Evolutionary conservation across 2,888 invertebrate species (phyloP), one percentile per base, ranked within the genome.

Genomic region (Drosophila crucigera): DNA sequence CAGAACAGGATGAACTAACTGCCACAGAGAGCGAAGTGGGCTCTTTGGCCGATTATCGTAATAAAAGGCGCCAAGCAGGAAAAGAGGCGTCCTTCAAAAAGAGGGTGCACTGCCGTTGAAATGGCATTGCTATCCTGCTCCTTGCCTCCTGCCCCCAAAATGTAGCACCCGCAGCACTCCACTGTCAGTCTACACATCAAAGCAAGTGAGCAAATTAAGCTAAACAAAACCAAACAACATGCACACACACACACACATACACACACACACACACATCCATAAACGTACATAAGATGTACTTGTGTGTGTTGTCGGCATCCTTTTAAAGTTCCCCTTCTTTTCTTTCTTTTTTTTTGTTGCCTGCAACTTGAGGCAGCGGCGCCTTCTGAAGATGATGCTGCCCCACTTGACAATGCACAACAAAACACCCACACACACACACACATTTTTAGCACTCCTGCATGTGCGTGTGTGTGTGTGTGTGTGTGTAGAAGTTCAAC

Each of bases 161-260:
- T 59, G 59, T 35, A 11, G 11, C 56, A 59, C 55, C 49, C 55
- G 52, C 62, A 77, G 50, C 64, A 63, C n/a, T 28, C 28, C 56
- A 30, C n/a, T 39, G 56, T 30, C 65, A 67, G 70, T 66, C 73
- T 59, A 85, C 84, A 90, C 85, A 90, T 85, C 85, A 85, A 85
- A 85, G 85, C 91, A 78, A 89, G 84, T 89, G 84, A 73, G 75
- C 91, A 85, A 85, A 85, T 85, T 90, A 85, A 86, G 85, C 85
- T 90, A 89, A 85, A 80, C 91, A 89, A 85, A 85, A 89, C 89
- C 86, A 78, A 85, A 83, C 83, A 88, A 63, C 49, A 55, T 39
- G 54, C 72, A 66, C 47, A 56, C 56, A 56, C 60, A 49, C 50
- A 41, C 60, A 71, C 60, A 31, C 16, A 62, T 47, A 22, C 25